Evolutionary conservation across 2,888 invertebrate genomes (phyloP), one percentile per base, ranked within the genome.

Genomic region (Dolomedes plantarius): DNA sequence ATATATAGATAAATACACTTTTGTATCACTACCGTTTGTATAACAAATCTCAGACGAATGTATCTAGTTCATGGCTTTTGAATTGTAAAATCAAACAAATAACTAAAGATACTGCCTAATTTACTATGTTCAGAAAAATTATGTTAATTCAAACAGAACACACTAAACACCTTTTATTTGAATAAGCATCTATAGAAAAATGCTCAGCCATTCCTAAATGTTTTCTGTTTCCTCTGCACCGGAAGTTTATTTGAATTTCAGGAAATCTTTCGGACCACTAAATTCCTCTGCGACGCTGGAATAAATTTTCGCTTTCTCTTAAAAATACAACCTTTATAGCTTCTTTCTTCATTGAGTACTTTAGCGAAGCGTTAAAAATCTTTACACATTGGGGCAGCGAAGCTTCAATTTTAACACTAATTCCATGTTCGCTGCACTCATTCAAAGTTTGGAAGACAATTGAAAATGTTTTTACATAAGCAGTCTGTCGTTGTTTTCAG

Each of bases 161-260:
- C 16, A n/a, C n/a, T 19, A 50, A 1, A n/a, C 50, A 50, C 50
- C 7, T 19, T 19, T 50, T 50, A 16, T 50, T 50, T 16, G 6
- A 50, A 6, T 50, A 19, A 50, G 50, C n/a, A 50, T 16, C n/a
- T 6, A 50, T 16, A 19, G n/a, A 50, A 6, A n/a, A 50, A 6
- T 50, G 16, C 36, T 7, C 16, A 6, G n/a, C 16, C 9, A 19
- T 7, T n/a, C 50, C 19, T 3, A 19, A 50, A 9, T 50, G n/a
- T 50, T 16, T 50, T 19, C n/a, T 9, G 23, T 50, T 50, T 16
- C 2, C 23, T 16, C 6, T 9, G 6, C 50, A n/a, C 16, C n/a
- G 16, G 50, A 50, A 50, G 50, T 50, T 50, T 50, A 50, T 50
- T 50, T 50, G 50, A 50, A 50, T 50, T 50, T 19, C 50, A 50